phyloP scores from a whole-genome alignment of 2,888 invertebrate species.

The Xanthia togata region DNA sequence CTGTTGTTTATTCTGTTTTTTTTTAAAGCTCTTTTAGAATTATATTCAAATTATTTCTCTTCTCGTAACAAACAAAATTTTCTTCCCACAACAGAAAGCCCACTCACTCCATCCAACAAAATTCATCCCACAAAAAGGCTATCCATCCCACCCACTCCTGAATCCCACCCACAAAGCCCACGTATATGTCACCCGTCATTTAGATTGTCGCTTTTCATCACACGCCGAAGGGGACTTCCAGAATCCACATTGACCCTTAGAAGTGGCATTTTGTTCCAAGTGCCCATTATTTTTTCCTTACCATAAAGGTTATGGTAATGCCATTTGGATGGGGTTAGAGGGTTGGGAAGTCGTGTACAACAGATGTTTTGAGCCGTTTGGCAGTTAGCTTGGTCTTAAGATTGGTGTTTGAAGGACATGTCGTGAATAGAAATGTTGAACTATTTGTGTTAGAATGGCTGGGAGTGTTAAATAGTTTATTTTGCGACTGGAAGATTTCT shows the following conservation, averaged over 20 bases:
- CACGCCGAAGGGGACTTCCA: conserved; percentile 73
- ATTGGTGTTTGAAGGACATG: conserved; percentile 69
- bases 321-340: conserved; percentile 82
- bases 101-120: not conserved
- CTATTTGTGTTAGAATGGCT: conserved; percentile 46
- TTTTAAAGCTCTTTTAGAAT: too few relatives aligned
- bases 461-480: conserved; percentile 35
- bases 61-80: too few relatives aligned
- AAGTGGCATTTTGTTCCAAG: conserved; percentile 78
- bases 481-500: not conserved
- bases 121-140: conserved; percentile 31
- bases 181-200: conserved; percentile 89
- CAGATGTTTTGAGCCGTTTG: conserved; percentile 82
- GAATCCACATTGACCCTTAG: conserved; percentile 80
- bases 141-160: conserved; percentile 53
- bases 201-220: conserved; percentile 90
- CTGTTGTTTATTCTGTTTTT: too few relatives aligned
- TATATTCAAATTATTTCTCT: too few relatives aligned
- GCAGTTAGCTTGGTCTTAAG: conserved; percentile 69
- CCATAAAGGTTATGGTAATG: conserved; percentile 89
- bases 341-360: conserved; percentile 76
- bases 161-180: conserved; percentile 72
- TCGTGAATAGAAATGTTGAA: conserved; percentile 75
- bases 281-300: conserved; percentile 86
- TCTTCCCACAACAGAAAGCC: too few relatives aligned